Evolutionary conservation across 2,797 vertebrate species (phyloP).

Genomic region (Lepilemur septentrionalis): DNA sequence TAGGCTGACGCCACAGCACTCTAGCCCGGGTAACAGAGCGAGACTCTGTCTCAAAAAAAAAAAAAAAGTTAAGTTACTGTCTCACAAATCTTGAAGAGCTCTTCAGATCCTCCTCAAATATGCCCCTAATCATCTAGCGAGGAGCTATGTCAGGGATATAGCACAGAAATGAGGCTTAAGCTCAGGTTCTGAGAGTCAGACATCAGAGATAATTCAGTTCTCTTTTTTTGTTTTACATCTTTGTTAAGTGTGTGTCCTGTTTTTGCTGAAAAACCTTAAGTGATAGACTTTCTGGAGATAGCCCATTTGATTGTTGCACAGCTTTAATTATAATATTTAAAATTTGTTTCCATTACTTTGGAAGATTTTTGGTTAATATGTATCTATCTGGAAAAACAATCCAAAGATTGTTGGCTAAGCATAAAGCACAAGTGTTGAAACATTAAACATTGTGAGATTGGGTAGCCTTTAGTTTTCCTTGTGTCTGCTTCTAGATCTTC

Average conservation of each 20-base stretch:
- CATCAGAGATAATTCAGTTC: neutral
- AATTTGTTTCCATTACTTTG: conserved; percentile 34
- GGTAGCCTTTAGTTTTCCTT: conserved; percentile 11
- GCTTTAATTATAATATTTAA: conserved; percentile 1
- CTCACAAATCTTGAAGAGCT: conserved; percentile 15
- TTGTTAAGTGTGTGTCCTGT: conserved; percentile 23
- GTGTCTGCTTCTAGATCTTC: neutral
- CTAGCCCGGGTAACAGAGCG: too few relatives aligned
- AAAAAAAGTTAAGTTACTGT: neutral
- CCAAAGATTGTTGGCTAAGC: neutral
- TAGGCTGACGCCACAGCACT: too few relatives aligned
- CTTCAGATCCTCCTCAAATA: neutral
- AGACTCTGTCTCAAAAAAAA: too few relatives aligned
- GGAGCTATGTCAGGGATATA: neutral
- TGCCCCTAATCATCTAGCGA: neutral
- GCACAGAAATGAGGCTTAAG: neutral
- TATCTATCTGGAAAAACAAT: conserved; percentile 27
- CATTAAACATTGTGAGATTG: neutral
- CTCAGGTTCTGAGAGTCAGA: neutral
- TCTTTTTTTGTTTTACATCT: neutral
- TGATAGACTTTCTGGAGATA: neutral
- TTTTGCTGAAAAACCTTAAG: conserved; percentile 34
- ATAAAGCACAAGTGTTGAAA: conserved; percentile 29
- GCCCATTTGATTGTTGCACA: neutral
- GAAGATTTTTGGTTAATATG: conserved; percentile 1